Percentiles rank a stretch among this genome's conserved stretches.
Evolutionary conservation across 1,140 invertebrate genomes (phyloP).

Genomic region (Eriosoma lanigerum): DNA sequence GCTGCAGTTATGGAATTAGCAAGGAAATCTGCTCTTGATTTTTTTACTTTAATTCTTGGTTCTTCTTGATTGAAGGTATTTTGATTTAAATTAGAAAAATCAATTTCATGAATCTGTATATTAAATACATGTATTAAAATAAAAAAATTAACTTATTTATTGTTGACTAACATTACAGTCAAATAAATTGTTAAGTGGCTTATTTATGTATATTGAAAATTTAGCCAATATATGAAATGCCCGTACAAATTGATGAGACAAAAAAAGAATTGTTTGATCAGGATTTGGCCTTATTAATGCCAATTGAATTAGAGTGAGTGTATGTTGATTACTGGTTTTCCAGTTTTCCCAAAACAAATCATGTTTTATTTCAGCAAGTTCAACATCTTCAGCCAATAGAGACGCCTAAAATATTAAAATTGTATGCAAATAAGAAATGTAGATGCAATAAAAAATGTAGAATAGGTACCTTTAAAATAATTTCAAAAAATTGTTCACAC

Average conservation of each 20-base stretch:
- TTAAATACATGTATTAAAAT: not conserved
- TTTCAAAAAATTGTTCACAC: slow-evolving; percentile 72
- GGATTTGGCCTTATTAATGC: slow-evolving; percentile 73
- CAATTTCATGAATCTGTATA: slow-evolving; percentile 28
- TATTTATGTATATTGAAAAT: slow-evolving; percentile 74
- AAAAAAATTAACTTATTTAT: not conserved
- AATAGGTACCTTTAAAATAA: slow-evolving; percentile 68
- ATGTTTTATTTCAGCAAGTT: slow-evolving; percentile 51
- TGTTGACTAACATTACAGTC: slow-evolving; percentile 66
- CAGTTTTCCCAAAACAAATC: slow-evolving; percentile 54
- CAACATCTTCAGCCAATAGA: slow-evolving; percentile 40
- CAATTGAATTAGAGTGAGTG: slow-evolving; percentile 66
- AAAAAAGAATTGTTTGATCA: slow-evolving; percentile 73
- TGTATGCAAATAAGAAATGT: not conserved
- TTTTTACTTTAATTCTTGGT: slow-evolving; percentile 27
- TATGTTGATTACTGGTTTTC: slow-evolving; percentile 59
- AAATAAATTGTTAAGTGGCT: slow-evolving; percentile 75
- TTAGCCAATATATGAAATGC: slow-evolving; percentile 76
- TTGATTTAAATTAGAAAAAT: slow-evolving; percentile 42
- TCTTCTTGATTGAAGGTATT: slow-evolving; percentile 24
- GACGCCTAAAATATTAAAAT: slow-evolving; percentile 28
- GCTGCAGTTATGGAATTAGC: slow-evolving; percentile 22
- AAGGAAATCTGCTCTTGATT: slow-evolving; percentile 30
- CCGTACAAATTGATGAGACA: slow-evolving; percentile 61
- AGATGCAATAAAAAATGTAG: not conserved